Conservation (phyloP, 2,113 vertebrate genomes). For the Seriola quinqueradiata region DNA sequence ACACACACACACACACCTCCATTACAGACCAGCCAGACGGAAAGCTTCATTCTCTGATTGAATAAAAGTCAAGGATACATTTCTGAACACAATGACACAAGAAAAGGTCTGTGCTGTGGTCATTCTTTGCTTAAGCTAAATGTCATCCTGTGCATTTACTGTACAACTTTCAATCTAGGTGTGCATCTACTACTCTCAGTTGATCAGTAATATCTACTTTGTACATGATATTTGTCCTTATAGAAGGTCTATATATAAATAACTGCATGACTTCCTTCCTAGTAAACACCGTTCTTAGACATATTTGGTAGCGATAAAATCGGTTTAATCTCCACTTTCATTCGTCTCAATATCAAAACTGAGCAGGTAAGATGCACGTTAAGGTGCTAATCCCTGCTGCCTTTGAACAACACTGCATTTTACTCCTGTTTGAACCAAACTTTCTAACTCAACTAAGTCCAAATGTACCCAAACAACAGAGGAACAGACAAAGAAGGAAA, state of each 20-base stretch:
- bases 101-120: neutral
- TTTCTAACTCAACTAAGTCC: slow-evolving; percentile 70
- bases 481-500: slow-evolving; percentile 68
- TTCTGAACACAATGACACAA: neutral
- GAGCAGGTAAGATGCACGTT: slow-evolving; percentile 59
- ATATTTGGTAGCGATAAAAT: neutral
- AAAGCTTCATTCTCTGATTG: neutral
- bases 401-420: slow-evolving; percentile 48
- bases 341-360: slow-evolving; percentile 10
- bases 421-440: slow-evolving; percentile 68
- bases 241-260: neutral
- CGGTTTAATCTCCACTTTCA: slow-evolving; percentile 25
- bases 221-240: neutral
- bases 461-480: slow-evolving; percentile 72
- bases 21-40: neutral
- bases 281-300: too few species aligned
- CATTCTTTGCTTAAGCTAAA: neutral
- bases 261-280: neutral
- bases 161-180: neutral
- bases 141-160: neutral
- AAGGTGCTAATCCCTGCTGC: slow-evolving; percentile 8
- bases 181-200: too few species aligned
- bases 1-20: neutral
- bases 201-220: neutral
- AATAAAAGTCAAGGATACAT: neutral